These are phyloP conservation scores for Sebastes kiyomatsui DNA, from an alignment of 2,797 vertebrate genomes.

Conservation along the genomic window DNA sequence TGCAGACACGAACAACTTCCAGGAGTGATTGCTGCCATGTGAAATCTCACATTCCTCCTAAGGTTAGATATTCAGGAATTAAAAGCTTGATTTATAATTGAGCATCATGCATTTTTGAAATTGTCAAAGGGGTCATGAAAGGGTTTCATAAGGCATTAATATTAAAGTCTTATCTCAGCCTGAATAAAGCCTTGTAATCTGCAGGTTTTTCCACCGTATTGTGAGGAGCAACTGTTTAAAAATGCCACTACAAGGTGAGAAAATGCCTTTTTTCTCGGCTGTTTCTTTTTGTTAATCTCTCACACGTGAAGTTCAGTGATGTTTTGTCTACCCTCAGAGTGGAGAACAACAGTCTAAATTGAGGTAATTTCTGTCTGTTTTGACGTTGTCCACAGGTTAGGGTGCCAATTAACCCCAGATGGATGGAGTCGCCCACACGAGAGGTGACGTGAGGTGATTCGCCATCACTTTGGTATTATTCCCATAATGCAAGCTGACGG, in stretches of 20 bases:
- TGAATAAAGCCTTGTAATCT: neutral
- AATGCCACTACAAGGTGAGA: neutral
- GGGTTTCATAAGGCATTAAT: neutral
- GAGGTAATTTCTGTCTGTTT: conserved; percentile 19
- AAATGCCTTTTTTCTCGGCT: neutral
- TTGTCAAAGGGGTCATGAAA: neutral
- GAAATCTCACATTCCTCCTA: neutral
- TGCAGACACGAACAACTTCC: conserved; percentile 15
- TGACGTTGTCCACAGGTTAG: conserved; percentile 8
- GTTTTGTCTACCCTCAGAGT: conserved; percentile 32
- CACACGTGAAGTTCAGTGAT: conserved; percentile 5
- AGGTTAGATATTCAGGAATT: neutral
- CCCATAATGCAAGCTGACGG: conserved; percentile 38
- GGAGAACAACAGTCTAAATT: neutral
- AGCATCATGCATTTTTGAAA: neutral
- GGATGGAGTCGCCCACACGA: conserved; percentile 31
- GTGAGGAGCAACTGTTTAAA: neutral
- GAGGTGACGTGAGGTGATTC: conserved; percentile 64
- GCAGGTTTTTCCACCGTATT: neutral
- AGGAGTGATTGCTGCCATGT: neutral
- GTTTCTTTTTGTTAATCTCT: neutral
- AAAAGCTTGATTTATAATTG: neutral
- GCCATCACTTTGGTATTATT: conserved; percentile 49
- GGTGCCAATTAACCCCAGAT: conserved; percentile 45
- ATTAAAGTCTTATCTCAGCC: neutral